These are phyloP conservation scores for Empis stercorea DNA, from an alignment of 2,888 invertebrate species.

Conservation along the genomic window DNA sequence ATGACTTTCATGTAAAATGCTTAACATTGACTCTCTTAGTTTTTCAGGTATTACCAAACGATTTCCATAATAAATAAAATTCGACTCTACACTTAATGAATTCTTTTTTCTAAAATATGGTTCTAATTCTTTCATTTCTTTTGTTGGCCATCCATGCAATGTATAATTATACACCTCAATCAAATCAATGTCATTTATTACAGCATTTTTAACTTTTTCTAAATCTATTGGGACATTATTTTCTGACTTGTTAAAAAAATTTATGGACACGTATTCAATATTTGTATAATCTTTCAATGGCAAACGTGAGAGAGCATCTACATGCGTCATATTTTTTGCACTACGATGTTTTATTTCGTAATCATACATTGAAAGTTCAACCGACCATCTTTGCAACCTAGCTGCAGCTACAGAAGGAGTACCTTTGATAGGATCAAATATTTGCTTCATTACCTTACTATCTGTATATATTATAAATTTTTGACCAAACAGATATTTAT, in stretches of 20 bases:
- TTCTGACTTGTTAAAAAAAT: not conserved
- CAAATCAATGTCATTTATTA: slow-evolving; percentile 7
- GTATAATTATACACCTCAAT: slow-evolving; percentile 8
- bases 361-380: slow-evolving; percentile 1
- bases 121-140: not conserved
- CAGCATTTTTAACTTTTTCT: slow-evolving; percentile 5
- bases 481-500: slow-evolving; percentile 24
- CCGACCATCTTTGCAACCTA: slow-evolving; percentile 7
- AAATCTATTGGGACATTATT: not conserved
- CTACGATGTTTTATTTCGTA: not conserved
- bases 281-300: no score
- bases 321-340: slow-evolving; percentile 10
- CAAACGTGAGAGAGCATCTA: slow-evolving; percentile 15
- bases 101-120: slow-evolving; percentile 4
- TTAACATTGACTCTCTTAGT: slow-evolving; percentile 10
- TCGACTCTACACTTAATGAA: slow-evolving; percentile 7
- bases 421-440: no score
- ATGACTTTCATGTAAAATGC: slow-evolving; percentile 17
- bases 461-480: slow-evolving; percentile 14
- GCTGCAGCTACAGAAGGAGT: no score
- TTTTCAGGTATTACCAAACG: slow-evolving; percentile 13
- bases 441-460: slow-evolving; percentile 12
- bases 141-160: slow-evolving; percentile 7
- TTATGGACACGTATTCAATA: slow-evolving; percentile 5
- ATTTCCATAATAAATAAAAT: slow-evolving; percentile 10